A percentile compares a stretch with the other conserved stretches of the same genome.
phyloP scores from a whole-genome alignment of 1,140 invertebrate species.

The Lepidurus couesii region DNA sequence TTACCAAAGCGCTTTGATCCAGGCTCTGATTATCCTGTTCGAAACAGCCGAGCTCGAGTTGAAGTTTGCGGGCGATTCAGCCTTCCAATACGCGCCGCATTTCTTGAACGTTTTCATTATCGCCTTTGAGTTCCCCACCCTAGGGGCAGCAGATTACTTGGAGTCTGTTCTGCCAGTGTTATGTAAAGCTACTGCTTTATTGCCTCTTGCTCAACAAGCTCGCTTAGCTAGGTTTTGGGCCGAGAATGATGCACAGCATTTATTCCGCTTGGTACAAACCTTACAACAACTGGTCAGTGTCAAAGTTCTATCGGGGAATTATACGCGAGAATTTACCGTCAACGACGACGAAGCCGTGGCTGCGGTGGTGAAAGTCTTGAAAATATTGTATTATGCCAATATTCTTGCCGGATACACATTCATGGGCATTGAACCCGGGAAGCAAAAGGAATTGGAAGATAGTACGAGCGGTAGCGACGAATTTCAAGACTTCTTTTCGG shows the following conservation, averaged over 20 bases:
- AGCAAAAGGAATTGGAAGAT: conserved; percentile 22
- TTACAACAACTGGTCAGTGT: conserved; percentile 82
- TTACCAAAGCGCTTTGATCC: conserved; percentile 69
- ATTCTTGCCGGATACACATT: conserved; percentile 62
- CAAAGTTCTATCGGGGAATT: conserved; percentile 63
- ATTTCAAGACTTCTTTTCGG: not conserved
- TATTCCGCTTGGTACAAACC: conserved; percentile 67
- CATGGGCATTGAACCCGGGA: not conserved
- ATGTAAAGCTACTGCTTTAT: conserved; percentile 66
- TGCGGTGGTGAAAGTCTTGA: conserved; percentile 66
- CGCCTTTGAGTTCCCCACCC: conserved; percentile 77
- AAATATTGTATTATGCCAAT: conserved; percentile 85
- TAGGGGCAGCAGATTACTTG: conserved; percentile 72
- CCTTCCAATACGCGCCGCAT: conserved; percentile 46
- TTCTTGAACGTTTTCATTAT: conserved; percentile 74
- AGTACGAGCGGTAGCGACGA: not conserved
- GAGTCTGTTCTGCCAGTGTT: conserved; percentile 73
- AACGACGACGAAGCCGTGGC: conserved; percentile 78
- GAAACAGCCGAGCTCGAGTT: conserved; percentile 68
- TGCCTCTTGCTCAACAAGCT: conserved; percentile 71
- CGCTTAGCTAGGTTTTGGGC: conserved; percentile 73
- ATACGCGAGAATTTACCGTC: conserved; percentile 64
- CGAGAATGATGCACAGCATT: conserved; percentile 58
- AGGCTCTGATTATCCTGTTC: conserved; percentile 66
- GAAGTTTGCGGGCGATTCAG: conserved; percentile 40